Evolutionary conservation across 2,113 vertebrate genomes (phyloP), one percentile per base, ranked within the genome.

Genomic region (Etia nguti): DNA sequence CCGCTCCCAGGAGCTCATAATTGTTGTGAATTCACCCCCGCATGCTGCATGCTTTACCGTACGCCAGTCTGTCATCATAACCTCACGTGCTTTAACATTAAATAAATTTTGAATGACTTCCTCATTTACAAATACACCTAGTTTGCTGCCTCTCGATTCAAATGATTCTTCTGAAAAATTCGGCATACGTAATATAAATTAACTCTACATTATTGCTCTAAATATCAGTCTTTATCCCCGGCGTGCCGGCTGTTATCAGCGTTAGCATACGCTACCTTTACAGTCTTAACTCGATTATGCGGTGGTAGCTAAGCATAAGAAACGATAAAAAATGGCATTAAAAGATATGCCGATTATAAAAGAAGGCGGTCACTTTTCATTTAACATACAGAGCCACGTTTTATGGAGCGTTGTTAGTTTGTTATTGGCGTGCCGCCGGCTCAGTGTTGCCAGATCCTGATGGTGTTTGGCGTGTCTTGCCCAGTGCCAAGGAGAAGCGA

Each of bases 131-230:
- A 12, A 41, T 9, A 38, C 18, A 3, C 10, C 4, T 24, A 2
- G 1, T 1, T 18, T 12, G 0, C 2, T 1, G 9, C 1, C 0
- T 4, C 6, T 6, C 8, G 2, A 13, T 22, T 54, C 4, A 34
- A 6, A 6, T 3, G 2, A 11, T 9, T 6, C 18, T 2, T 55
- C 2, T 24, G 6, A 4, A 0, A 34, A 88, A 79, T 92, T 91
- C 86, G 90, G 89, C 89, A 6, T 70, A 2, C 2, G 2, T 65
- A 4, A n/a, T 3, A 55, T 10, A 38, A 4, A 24, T 11, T 1
- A 60, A 12, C 3, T 24, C 3, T 9, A 0, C 4, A 36, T 6
- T 18, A 24, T 34, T 68, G 84, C 0, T 10, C 3, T 4, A 31
- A 56, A 77, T 43, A 2, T n/a, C 2, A 34, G 9, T 9, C 5